Evolutionary conservation across 2,888 invertebrate species (phyloP), one percentile per base, ranked within the genome.

Genomic region (Phania funesta): DNA sequence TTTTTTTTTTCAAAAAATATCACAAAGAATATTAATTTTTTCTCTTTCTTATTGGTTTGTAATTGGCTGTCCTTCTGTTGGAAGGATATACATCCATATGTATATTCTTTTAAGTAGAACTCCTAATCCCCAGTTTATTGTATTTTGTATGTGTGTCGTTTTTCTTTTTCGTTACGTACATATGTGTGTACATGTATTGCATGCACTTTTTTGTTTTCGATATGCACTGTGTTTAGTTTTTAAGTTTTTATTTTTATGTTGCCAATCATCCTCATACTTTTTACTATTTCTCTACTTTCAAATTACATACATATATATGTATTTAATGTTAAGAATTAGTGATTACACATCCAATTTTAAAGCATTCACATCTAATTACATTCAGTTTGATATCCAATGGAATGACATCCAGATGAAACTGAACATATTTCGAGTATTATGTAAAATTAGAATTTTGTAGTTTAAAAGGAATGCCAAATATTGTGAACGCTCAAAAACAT

Each of bases 221-320:
- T 20, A 13, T 60, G 11, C 20, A 13, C 20, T 24, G 50, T 41
- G 7, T 62, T 38, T 20, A 9, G 11, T 60, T 29, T 38, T n/a
- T 60, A 26, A 50, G 29, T 58, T 58, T 35, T 71, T 6, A 8
- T 35, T 32, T 38, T 60, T 60, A 26, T 71, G 18, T 50, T 35
- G 50, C 58, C 18, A 2, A 20, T 71, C 60, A 71, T 71, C 9
- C 35, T 18, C 18, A 70, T 58, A 18, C 9, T n/a, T 16, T 26
- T 26, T 41, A 38, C 1, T 38, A 5, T n/a, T 38, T n/a, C 3
- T 1, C 0, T n/a, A 2, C 13, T 38, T 38, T n/a, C 11, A 13
- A 11, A 38, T 38, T 4, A 38, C n/a, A n/a, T n/a, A n/a, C n/a
- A n/a, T n/a, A n/a, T n/a, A n/a, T n/a, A n/a, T n/a, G n/a, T n/a